Percentiles rank a stretch among this genome's conserved stretches.
These are phyloP conservation scores for Darevskia mixta DNA, from an alignment of 2,797 vertebrate genomes.

Conservation along the genomic window DNA sequence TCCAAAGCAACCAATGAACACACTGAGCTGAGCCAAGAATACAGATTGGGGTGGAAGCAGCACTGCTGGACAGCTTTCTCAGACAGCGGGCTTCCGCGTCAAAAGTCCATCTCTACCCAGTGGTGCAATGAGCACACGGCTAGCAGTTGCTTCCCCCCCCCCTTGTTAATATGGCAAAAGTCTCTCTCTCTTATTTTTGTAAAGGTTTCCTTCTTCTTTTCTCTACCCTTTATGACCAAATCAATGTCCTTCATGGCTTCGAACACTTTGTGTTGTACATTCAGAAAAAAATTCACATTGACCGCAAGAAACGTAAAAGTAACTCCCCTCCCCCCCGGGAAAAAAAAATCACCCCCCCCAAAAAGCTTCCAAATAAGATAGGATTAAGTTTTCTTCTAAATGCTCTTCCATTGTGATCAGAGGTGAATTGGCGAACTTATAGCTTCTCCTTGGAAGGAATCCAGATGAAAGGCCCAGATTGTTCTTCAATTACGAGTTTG, in stretches of 20 bases:
- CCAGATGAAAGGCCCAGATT: slow-evolving; percentile 99
- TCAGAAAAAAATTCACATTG: slow-evolving; percentile 94
- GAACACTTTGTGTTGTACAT: slow-evolving; percentile 94
- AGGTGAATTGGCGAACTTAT: slow-evolving; percentile 87
- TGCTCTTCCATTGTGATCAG: slow-evolving; percentile 86
- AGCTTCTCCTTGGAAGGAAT: slow-evolving; percentile 98
- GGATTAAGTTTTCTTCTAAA: slow-evolving; percentile 87
- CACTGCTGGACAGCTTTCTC: slow-evolving; percentile 70
- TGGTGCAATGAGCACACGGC: slow-evolving; percentile 73
- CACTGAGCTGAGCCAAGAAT: slow-evolving; percentile 79
- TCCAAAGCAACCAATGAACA: slow-evolving; percentile 79
- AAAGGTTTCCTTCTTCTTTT: slow-evolving; percentile 68
- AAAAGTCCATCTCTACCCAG: slow-evolving; percentile 74
- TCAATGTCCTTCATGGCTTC: slow-evolving; percentile 84
- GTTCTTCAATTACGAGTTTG: slow-evolving; percentile 98
- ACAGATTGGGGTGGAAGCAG: slow-evolving; percentile 71
- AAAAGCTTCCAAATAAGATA: slow-evolving; percentile 85
- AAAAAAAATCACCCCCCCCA: slow-evolving; percentile 53
- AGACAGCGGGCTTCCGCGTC: slow-evolving; percentile 65
- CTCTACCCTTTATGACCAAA: slow-evolving; percentile 68
- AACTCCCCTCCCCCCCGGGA: slow-evolving; percentile 57
- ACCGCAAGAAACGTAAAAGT: slow-evolving; percentile 88
- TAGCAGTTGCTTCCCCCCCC: slow-evolving; percentile 49
- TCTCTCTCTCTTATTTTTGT: slow-evolving; percentile 21
- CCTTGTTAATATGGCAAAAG: slow-evolving; percentile 67